phyloP scores from a whole-genome alignment of 1,140 invertebrate genomes.

The Aphelenchoides avenae region DNA sequence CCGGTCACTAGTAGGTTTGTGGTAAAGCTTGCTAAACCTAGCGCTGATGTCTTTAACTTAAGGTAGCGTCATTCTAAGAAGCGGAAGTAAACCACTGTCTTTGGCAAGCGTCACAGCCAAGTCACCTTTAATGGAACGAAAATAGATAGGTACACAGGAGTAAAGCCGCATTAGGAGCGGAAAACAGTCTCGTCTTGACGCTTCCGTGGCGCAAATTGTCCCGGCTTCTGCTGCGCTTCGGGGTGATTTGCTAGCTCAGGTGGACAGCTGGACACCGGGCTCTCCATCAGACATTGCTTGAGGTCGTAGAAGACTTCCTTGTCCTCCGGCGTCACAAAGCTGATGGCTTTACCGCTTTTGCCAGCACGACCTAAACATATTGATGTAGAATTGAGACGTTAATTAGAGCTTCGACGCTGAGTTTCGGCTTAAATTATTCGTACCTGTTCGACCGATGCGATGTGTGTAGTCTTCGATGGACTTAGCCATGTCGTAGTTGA shows the following conservation, averaged over 20 bases:
- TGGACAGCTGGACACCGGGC: conserved; percentile 89
- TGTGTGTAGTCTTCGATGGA: conserved; percentile 94
- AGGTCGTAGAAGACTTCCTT: conserved; percentile 91
- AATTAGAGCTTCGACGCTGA: neutral
- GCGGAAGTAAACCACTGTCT: too few species aligned
- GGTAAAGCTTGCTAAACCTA: too few species aligned
- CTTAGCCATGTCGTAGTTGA: conserved; percentile 99
- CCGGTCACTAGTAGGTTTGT: too few species aligned
- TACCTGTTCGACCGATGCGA: conserved; percentile 87
- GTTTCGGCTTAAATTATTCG: conserved; percentile 17
- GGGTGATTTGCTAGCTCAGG: conserved; percentile 95
- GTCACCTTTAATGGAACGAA: too few species aligned
- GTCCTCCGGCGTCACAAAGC: conserved; percentile 95
- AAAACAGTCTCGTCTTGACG: conserved; percentile 74
- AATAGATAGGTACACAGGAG: too few species aligned
- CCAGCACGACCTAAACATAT: conserved; percentile 78
- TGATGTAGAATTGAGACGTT: neutral
- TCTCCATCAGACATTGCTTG: conserved; percentile 70
- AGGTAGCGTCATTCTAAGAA: too few species aligned
- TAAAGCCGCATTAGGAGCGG: too few species aligned
- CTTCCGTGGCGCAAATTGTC: conserved; percentile 86
- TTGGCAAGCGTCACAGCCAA: too few species aligned
- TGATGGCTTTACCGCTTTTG: conserved; percentile 89
- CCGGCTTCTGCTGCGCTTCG: conserved; percentile 94
- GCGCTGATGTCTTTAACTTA: too few species aligned